Conservation (phyloP, 2,888 invertebrate genomes). For the Oscheius sp. region DNA sequence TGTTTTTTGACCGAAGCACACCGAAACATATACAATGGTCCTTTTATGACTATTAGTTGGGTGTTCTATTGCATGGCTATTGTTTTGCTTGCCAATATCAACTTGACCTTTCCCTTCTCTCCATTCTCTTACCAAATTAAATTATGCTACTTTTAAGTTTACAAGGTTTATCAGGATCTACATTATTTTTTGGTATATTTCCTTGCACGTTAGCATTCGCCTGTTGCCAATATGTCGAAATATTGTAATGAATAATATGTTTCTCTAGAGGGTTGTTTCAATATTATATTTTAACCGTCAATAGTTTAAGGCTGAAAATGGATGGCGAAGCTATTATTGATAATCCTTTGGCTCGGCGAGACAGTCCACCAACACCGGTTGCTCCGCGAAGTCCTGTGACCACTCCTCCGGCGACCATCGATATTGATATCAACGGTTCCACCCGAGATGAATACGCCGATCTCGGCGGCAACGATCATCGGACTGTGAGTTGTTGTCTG, state of each 20-base stretch:
- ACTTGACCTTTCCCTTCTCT: too few species aligned
- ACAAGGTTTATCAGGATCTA: neutral
- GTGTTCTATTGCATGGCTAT: too few species aligned
- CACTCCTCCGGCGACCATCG: conserved; percentile 34
- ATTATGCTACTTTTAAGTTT: neutral
- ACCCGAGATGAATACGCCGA: conserved; percentile 19
- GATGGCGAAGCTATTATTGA: conserved; percentile 23
- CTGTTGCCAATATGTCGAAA: too few species aligned
- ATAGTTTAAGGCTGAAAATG: neutral
- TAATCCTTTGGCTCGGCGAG: conserved; percentile 18
- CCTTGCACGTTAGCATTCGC: too few species aligned
- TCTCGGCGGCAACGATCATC: conserved; percentile 18
- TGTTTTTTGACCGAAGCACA: neutral
- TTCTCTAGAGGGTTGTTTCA: too few species aligned
- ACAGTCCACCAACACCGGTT: neutral
- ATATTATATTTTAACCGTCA: too few species aligned
- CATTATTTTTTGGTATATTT: too few species aligned
- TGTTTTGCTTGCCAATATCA: too few species aligned
- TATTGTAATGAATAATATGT: too few species aligned
- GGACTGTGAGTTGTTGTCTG: conserved; percentile 29
- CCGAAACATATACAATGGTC: neutral
- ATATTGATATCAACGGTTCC: conserved; percentile 33
- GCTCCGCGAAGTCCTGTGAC: conserved; percentile 10
- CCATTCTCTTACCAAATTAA: neutral
- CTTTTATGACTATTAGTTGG: neutral